Evolutionary conservation across 2,797 vertebrate species (phyloP), one percentile per base, ranked within the genome.

Genomic region (Hippopotamyrus pictus): DNA sequence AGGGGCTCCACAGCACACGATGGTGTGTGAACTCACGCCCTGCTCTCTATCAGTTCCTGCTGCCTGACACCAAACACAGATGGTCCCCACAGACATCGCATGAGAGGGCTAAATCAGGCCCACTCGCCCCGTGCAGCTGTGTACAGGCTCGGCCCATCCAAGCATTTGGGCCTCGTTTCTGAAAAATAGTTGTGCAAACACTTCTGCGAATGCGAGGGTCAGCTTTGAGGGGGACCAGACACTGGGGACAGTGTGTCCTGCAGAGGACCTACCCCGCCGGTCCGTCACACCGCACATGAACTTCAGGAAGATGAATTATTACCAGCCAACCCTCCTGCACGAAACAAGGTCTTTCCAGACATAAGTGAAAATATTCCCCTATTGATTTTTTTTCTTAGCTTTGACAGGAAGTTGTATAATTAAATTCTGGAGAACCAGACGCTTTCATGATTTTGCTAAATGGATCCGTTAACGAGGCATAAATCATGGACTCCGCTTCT

Each of bases 101-200:
- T 91, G 90, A 91, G 89, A 93, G 59, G 50, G 33, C 89, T 90
- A 91, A 88, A 91, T 92, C 91, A 91, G 82, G 48, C 89, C 50
- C 73, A 73, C 89, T 91, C 57, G 25, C 50, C 73, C 53, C 82
- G 65, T 90, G 90, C 88, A 89, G 88, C 41, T 37, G 44, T 90
- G 90, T 50, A 51, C 73, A 41, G 90, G 90, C 79, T 73, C 57
- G 37, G 44, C 12, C 69, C 33, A 48, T 50, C 19, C 25, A 6
- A 88, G 69, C 86, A 53, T 54, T 50, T 54, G 46, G 90, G 48
- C 17, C 44, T 37, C 19, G 7, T 44, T 29, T 50, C 82, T 51
- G 22, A 48, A 17, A 48, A 83, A 50, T 82, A 14, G 5, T 46
- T 82, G 8, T 82, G 76, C 76, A 82, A 44, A 82, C 76, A 82